Evolutionary conservation across 2,797 vertebrate genomes (phyloP).

Genomic region (Cossypha niveicapilla): DNA sequence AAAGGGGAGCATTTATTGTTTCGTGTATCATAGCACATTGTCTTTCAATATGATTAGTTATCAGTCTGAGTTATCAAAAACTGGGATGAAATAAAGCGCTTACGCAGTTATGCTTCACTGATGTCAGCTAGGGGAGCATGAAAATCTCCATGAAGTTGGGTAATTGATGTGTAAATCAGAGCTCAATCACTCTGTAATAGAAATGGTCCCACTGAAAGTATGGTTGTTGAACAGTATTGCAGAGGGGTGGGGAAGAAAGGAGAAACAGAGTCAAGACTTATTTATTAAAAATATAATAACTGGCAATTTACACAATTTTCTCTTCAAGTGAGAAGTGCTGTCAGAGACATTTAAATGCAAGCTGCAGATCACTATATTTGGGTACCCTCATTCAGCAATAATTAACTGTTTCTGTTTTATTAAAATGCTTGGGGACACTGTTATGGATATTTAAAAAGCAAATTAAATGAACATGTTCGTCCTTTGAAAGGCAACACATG

Average conservation of each 20-base stretch:
- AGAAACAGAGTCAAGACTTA: constrained; percentile 50
- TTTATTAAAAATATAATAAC: constrained; percentile 74
- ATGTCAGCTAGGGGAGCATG: constrained; percentile 76
- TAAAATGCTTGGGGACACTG: constrained; percentile 65
- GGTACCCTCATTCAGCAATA: constrained; percentile 41
- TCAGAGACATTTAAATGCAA: constrained; percentile 59
- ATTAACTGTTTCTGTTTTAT: constrained; percentile 69
- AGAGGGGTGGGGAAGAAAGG: constrained; percentile 39
- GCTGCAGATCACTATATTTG: constrained; percentile 48
- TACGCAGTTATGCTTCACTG: constrained; percentile 72
- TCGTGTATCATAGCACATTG: constrained; percentile 68
- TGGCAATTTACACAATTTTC: constrained; percentile 69
- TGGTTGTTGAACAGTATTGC: constrained; percentile 67
- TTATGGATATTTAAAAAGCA: constrained; percentile 63
- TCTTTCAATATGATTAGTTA: constrained; percentile 75
- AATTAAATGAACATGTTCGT: constrained; percentile 69
- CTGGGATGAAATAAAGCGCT: constrained; percentile 74
- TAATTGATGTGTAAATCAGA: constrained; percentile 82
- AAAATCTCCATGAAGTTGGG: constrained; percentile 76
- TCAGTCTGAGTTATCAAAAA: constrained; percentile 73
- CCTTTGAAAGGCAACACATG: constrained; percentile 67
- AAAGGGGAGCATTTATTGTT: constrained; percentile 71
- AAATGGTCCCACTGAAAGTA: constrained; percentile 77
- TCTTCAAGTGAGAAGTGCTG: constrained; percentile 55
- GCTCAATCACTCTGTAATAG: constrained; percentile 78